These are phyloP conservation scores for Spongilla lacustris DNA, from an alignment of 37 sponge, comb jelly and placozoan genomes.

Conservation along the genomic window DNA sequence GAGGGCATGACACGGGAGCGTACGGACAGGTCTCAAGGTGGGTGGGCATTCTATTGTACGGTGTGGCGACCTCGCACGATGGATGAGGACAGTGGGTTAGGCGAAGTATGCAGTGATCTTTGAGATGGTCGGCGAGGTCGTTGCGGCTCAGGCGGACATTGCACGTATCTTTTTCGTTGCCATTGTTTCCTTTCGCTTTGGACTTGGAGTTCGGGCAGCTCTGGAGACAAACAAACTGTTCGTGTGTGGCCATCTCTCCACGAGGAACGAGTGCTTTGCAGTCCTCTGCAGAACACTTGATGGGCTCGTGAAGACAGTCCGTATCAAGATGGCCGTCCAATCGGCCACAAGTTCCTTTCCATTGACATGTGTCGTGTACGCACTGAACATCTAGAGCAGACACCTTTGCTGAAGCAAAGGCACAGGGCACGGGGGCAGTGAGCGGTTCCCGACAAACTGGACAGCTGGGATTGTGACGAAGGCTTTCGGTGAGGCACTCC, in stretches of 20 bases:
- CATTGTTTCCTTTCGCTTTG: neutral
- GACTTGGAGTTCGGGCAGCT: neutral
- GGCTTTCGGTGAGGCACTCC: neutral
- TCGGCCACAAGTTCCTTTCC: neutral
- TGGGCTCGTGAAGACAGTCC: neutral
- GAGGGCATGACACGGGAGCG: neutral
- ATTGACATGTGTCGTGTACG: neutral
- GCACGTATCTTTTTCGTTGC: neutral
- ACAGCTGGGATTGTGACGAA: neutral
- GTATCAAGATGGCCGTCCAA: neutral
- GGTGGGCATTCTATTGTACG: neutral
- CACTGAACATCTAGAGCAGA: neutral
- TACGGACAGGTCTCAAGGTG: neutral
- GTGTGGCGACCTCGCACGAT: neutral
- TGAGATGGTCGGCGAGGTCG: neutral
- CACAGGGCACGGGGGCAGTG: neutral
- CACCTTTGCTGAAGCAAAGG: neutral
- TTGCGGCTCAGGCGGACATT: neutral
- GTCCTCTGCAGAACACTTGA: neutral
- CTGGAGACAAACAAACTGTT: neutral
- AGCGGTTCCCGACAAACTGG: neutral
- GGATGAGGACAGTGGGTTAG: neutral
- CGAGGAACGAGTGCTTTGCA: neutral
- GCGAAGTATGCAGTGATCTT: neutral
- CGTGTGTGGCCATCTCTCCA: neutral